Evolutionary conservation across 1,140 invertebrate species (phyloP), one percentile per base, ranked within the genome.

Genomic region (Sinella curviseta): DNA sequence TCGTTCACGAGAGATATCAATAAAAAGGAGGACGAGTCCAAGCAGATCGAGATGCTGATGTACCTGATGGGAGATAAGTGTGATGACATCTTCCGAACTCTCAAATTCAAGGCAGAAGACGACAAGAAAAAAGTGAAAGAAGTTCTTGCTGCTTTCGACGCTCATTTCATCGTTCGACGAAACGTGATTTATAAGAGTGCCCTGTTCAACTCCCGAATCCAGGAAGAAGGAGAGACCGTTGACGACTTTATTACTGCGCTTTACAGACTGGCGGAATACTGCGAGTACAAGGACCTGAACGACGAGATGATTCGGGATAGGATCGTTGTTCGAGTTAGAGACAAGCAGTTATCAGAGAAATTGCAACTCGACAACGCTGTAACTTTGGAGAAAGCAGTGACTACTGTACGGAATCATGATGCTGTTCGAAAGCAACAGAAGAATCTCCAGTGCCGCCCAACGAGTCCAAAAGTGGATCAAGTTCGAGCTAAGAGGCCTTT

Each of bases 301-400:
- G 80, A 81, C 12, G 80, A 81, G 20, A 36, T 81, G 54, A 55
- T 81, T 35, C 39, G 77, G 0, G 80, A 81, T 74, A 78, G 83
- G 35, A 84, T 87, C 17, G 84, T 87, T 24, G 83, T 86, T 36
- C 85, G 85, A 28, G 85, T 86, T 3, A 28, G 77, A 0, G 83
- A 86, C 74, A 76, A 83, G n/a, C n/a, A 48, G 20, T 35, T 85
- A 1, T 85, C 86, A 76, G 83, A 86, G 80, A 85, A 78, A 74
- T 65, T 87, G 35, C 78, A 87, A 34, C 77, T 85, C 77, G 84
- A 83, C 26, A 54, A 78, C 16, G 80, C 84, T 31, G 79, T 87
- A 39, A 86, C 79, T 0, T 60, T 86, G 31, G 78, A 83, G 30
- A 82, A 84, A 78, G 85, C 84, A 26, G 77, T 86, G 0, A 78